Evolutionary conservation across 2,113 vertebrate species (phyloP).

Genomic region (Trachemys scripta): DNA sequence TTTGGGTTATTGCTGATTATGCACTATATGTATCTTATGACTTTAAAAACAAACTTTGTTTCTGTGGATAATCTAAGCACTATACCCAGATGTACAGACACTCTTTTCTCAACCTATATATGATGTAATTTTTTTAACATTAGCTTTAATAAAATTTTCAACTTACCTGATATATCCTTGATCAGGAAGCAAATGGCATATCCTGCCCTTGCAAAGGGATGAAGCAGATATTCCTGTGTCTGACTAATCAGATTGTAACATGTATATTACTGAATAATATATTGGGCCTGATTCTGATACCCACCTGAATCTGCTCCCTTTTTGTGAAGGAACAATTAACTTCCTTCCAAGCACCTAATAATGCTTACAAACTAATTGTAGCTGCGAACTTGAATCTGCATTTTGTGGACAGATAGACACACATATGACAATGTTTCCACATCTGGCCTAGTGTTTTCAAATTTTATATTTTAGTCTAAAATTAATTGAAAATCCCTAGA

Average conservation of each 20-base stretch:
- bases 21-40: no score
- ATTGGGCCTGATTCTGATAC: background rate
- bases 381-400: background rate
- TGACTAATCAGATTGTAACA: background rate
- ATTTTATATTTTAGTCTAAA: background rate
- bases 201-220: background rate
- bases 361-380: background rate
- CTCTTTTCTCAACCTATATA: no score
- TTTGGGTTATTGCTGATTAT: no score
- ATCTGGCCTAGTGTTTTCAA: background rate
- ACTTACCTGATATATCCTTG: background rate
- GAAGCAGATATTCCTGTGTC: background rate
- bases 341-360: background rate
- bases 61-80: no score
- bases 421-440: background rate
- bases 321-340: background rate
- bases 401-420: background rate
- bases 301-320: background rate
- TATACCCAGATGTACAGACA: no score
- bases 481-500: background rate
- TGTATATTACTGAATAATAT: background rate
- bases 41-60: no score
- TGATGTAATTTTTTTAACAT: no score
- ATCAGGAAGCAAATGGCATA: background rate
- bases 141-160: background rate